Evolutionary conservation across 2,797 vertebrate species (phyloP).

Genomic region (Poecilia gillii): DNA sequence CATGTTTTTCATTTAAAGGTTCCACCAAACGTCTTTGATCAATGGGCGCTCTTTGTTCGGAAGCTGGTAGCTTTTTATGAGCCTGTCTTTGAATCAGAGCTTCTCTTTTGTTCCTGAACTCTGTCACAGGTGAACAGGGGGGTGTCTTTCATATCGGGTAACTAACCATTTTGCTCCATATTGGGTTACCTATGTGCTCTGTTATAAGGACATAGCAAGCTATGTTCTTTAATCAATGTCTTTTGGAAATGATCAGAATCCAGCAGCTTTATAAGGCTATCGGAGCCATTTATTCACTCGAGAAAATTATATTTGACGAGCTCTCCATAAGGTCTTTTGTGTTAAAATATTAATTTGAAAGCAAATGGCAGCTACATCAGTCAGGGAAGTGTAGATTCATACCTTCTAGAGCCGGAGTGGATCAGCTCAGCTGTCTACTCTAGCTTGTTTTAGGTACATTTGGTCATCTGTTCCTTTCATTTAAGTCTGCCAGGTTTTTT

Average conservation of each 20-base stretch:
- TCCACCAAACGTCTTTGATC: slow-evolving; percentile 5
- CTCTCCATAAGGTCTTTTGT: neutral
- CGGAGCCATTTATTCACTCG: neutral
- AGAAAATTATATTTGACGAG: neutral
- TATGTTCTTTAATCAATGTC: neutral
- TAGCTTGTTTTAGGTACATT: neutral
- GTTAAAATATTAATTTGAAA: neutral
- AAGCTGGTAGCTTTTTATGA: neutral
- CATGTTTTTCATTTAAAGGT: slow-evolving; percentile 2
- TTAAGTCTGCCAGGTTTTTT: neutral
- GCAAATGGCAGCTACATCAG: neutral
- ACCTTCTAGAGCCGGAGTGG: neutral
- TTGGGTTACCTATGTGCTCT: neutral
- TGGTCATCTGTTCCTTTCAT: neutral
- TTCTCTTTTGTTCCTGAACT: neutral
- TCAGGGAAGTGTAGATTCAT: neutral
- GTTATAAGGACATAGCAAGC: neutral
- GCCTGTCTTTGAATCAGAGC: neutral
- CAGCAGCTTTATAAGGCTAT: neutral
- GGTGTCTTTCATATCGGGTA: neutral
- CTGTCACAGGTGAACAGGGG: neutral
- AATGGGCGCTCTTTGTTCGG: slow-evolving; percentile 1
- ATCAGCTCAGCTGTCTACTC: neutral
- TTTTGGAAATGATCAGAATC: neutral
- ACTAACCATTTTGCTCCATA: neutral